Conservation (phyloP, 2,888 invertebrate species). For the Drosophila hamatofila region DNA sequence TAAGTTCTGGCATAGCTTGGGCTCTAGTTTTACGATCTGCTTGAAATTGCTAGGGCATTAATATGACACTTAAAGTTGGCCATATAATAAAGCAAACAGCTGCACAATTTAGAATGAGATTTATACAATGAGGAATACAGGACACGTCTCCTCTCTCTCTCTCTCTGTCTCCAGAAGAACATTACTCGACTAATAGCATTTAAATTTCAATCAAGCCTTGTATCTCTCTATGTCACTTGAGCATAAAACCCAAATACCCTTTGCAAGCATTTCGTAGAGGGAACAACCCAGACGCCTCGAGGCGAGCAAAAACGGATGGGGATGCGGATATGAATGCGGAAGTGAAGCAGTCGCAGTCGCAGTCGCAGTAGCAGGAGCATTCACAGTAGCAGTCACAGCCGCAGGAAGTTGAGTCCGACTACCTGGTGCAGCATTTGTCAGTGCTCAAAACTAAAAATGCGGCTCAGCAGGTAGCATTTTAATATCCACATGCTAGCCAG, state of each 20-base stretch:
- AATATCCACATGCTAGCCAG: slow-evolving; percentile 15
- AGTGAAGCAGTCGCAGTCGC: slow-evolving; percentile 17
- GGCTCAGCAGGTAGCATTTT: slow-evolving; percentile 16
- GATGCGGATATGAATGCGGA: slow-evolving; percentile 36
- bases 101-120: not conserved
- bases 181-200: too few species aligned
- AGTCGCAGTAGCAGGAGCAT: slow-evolving; percentile 2
- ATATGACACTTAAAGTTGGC: too few species aligned
- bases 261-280: not conserved
- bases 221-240: not conserved
- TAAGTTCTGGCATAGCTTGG: not conserved
- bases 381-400: slow-evolving; percentile 10
- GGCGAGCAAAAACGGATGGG: slow-evolving; percentile 49
- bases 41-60: not conserved
- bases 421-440: slow-evolving; percentile 54
- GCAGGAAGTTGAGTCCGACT: slow-evolving; percentile 44
- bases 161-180: too few species aligned
- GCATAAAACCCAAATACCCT: not conserved
- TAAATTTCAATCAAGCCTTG: too few species aligned
- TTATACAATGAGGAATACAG: too few species aligned
- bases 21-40: not conserved
- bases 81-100: not conserved
- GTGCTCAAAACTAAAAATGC: slow-evolving; percentile 25
- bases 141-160: too few species aligned
- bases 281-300: slow-evolving; percentile 11